A percentile compares a stretch with the other conserved stretches of the same genome.
Conservation (phyloP, 1,140 invertebrate genomes). For the Tetraneura akinire region DNA sequence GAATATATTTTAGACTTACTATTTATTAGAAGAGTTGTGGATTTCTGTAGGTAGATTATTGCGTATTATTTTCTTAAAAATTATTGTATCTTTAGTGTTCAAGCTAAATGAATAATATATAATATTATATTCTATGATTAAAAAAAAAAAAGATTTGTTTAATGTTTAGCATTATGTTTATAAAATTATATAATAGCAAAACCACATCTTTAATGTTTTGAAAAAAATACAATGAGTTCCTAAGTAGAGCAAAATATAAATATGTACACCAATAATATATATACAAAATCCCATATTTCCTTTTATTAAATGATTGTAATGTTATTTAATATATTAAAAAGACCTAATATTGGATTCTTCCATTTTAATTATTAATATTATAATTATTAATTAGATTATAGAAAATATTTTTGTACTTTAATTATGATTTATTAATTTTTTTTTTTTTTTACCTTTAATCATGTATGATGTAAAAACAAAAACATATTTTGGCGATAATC, state of each 20-base stretch:
- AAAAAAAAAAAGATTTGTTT: background rate
- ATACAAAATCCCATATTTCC: background rate
- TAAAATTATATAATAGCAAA: background rate
- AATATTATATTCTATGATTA: background rate
- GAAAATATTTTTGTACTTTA: slow-evolving; percentile 36
- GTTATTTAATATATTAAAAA: background rate
- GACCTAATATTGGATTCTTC: slow-evolving; percentile 17
- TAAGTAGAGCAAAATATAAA: background rate
- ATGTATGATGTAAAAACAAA: slow-evolving; percentile 10
- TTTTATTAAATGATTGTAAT: background rate
- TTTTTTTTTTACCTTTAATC: slow-evolving; percentile 33
- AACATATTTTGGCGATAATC: background rate
- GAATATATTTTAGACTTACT: background rate
- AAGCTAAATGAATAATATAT: background rate
- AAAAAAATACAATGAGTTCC: slow-evolving; percentile 8
- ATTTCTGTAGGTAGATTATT: background rate
- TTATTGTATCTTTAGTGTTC: background rate
- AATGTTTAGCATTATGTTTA: background rate
- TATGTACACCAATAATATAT: background rate
- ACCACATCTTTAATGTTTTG: background rate
- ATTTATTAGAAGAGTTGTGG: background rate
- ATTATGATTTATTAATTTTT: slow-evolving; percentile 17
- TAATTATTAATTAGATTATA: slow-evolving; percentile 26
- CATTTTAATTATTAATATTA: slow-evolving; percentile 43
- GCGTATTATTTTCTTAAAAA: background rate